Percentiles rank a stretch among this genome's conserved stretches.
Conservation (phyloP, 2,797 vertebrate genomes). For the Gobio occitaniae region DNA sequence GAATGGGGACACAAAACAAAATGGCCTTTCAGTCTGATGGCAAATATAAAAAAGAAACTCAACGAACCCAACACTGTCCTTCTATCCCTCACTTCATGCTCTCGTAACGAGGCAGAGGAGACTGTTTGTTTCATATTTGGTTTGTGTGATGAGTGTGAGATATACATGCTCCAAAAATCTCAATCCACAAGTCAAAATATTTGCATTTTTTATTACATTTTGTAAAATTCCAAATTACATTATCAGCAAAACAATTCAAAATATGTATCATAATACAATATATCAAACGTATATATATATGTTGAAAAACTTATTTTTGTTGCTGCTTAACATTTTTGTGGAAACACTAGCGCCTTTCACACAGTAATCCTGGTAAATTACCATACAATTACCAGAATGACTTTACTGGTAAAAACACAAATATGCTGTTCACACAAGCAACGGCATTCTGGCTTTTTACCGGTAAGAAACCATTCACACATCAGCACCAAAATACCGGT, state of each 20-base stretch:
- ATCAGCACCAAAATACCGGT: no score
- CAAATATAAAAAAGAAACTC: slow-evolving; percentile 28
- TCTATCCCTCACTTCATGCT: not conserved
- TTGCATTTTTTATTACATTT: not conserved
- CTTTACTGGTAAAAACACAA: no score
- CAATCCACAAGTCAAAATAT: not conserved
- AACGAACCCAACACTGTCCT: slow-evolving; percentile 17
- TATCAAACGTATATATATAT: no score
- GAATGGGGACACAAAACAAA: slow-evolving; percentile 45
- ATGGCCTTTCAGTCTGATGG: slow-evolving; percentile 39
- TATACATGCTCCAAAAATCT: not conserved
- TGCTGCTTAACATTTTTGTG: no score
- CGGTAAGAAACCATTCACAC: no score
- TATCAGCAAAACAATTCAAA: not conserved
- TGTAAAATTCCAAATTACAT: not conserved
- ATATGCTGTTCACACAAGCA: no score
- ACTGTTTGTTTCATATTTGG: not conserved
- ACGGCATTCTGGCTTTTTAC: no score
- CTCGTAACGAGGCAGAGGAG: not conserved
- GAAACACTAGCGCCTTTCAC: no score
- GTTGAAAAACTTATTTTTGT: no score
- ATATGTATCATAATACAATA: no score
- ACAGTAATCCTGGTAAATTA: no score
- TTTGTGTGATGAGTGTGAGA: not conserved
- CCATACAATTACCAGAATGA: no score